A percentile compares a stretch with the other conserved stretches of the same genome.
Evolutionary conservation across 2,797 vertebrate species (phyloP).

Genomic region (Periparus ater): DNA sequence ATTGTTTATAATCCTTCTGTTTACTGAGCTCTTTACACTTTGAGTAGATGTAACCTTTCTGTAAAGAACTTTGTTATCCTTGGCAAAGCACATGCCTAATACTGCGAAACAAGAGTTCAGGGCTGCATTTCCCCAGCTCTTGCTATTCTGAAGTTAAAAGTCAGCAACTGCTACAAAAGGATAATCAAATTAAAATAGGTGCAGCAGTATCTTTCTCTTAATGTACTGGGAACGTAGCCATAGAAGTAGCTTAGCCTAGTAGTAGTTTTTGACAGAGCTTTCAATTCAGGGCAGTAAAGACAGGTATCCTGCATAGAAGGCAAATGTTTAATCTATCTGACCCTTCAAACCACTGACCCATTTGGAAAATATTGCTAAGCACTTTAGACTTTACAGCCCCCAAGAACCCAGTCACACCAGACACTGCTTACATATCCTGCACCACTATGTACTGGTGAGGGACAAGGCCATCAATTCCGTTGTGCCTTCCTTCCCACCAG

Average conservation of each 20-base stretch:
- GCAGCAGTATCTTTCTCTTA: neutral
- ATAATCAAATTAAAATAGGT: neutral
- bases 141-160: neutral
- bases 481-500: conserved; percentile 99
- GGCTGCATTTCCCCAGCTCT: neutral
- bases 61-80: neutral
- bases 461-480: conserved; percentile 94
- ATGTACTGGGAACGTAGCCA: neutral
- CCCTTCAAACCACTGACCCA: neutral
- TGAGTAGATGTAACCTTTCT: neutral
- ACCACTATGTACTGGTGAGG: conserved; percentile 99
- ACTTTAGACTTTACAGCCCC: neutral
- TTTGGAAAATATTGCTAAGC: neutral
- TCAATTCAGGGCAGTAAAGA: neutral
- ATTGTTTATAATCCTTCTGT: neutral
- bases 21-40: neutral
- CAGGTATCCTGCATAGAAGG: neutral
- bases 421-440: conserved; percentile 93
- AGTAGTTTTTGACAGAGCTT: neutral
- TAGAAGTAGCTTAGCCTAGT: neutral
- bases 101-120: neutral
- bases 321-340: neutral
- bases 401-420: neutral
- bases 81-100: neutral
- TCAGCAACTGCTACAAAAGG: neutral